phyloP scores from a whole-genome alignment of 2,888 invertebrate genomes.

The Epistrophella euchroma region DNA sequence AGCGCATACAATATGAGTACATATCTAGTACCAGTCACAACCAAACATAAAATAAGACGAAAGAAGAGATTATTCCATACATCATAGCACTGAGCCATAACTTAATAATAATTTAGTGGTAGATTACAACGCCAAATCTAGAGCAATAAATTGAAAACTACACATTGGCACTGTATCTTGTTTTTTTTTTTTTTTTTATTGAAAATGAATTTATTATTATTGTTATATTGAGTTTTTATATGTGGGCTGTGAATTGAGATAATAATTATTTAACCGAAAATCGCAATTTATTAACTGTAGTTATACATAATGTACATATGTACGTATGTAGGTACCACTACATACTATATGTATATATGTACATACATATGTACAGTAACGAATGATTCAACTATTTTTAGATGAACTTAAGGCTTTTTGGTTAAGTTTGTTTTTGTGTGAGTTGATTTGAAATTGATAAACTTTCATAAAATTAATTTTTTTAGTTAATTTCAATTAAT shows the following conservation, averaged over 20 bases:
- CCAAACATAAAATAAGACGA: not conserved
- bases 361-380: not conserved
- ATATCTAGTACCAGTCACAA: not conserved
- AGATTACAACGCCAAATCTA: conserved; percentile 13
- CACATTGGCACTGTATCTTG: conserved; percentile 14
- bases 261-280: not conserved
- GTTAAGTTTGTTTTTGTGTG: not conserved
- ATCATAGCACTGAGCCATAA: not conserved
- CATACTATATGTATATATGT: not conserved
- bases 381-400: conserved; percentile 6
- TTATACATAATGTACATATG: not conserved
- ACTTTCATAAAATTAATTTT: not conserved
- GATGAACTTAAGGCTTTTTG: conserved; percentile 3
- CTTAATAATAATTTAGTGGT: not conserved
- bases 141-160: conserved; percentile 22
- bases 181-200: conserved; percentile 2
- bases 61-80: not conserved
- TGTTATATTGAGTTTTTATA: not conserved
- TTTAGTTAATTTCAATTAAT: not conserved
- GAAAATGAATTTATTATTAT: conserved; percentile 19
- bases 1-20: no score
- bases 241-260: not conserved
- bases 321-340: not conserved
- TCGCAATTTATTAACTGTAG: not conserved
- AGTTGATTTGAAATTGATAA: not conserved